Base-by-base conservation (phyloP, 2,888 invertebrate species). In the Eupithecia subumbrata region DNA sequence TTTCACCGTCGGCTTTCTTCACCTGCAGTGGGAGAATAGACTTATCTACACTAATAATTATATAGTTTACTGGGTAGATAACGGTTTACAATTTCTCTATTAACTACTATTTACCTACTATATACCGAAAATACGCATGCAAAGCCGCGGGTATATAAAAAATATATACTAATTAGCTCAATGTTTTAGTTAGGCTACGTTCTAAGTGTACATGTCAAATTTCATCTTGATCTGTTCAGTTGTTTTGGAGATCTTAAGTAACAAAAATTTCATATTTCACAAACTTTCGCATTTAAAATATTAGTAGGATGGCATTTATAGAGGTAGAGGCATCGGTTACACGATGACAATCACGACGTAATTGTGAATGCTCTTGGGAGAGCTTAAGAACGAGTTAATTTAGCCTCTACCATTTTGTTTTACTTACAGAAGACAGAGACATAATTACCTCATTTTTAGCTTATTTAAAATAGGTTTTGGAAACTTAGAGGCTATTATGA, bases 1-100 rank as follows among this genome's bases (percentile, higher is more conserved):
- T 92, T 92, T 93, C 88, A 90, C 89, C 87, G 92, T 89, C 92
- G 84, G 86, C 84, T 89, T 85, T 88, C 86, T 87, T 84, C 86
- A 89, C 86, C 87, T 90, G 68, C 12, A 22, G 22, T 11, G 22
- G 68, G 43, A 68, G 43, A 43, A 68, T 68, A 25, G 68, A 68
- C 68, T 68, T 43, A 37, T n/a, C 40, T 40, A 37, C 4, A 12
- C 18, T 66, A 14, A 43, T 12, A 14, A 43, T n/a, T 2, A 5
- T 18, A 45, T 18, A 48, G 30, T 18, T 9, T 52, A 52, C 52
- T 9, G 52, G 8, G 1, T 18, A 1, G 16, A 45, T 45, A 16
- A n/a, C 9, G 18, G 9, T 52, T 52, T n/a, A 52, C 9, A n/a
- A n/a, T 18, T 9, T n/a, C 9, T 52, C 9, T n/a, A n/a, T n/a